A percentile compares a stretch with the other conserved stretches of the same genome.
These are phyloP conservation scores for Gallinago paraguaiae DNA, from an alignment of 2,113 vertebrate species.

Conservation along the genomic window DNA sequence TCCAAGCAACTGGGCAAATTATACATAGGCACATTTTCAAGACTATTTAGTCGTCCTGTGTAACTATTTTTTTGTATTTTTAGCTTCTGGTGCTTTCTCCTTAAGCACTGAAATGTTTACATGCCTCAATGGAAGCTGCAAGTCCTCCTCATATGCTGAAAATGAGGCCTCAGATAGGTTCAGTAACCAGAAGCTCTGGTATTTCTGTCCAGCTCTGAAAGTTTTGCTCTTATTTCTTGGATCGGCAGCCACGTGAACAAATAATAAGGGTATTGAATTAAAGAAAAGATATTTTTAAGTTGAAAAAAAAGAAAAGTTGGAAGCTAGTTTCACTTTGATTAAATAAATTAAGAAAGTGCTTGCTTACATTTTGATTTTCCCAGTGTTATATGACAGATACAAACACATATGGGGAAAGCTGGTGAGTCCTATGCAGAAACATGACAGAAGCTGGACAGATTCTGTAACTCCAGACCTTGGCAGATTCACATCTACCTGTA, in stretches of 20 bases:
- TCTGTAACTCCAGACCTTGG: background rate
- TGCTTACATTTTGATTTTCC: background rate
- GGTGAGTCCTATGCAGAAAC: background rate
- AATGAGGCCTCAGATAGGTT: background rate
- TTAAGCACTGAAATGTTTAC: background rate
- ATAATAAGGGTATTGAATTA: background rate
- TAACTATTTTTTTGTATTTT: background rate
- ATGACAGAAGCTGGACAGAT: background rate
- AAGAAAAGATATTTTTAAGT: background rate
- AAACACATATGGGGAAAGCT: background rate
- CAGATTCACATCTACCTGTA: background rate
- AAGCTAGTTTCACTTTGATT: background rate
- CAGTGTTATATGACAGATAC: background rate
- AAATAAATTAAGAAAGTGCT: background rate
- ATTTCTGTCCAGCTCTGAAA: background rate
- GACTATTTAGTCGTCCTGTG: background rate
- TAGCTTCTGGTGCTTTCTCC: background rate
- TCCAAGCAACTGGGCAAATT: background rate
- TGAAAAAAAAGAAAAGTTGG: background rate
- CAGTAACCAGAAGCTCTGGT: background rate
- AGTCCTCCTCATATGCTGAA: background rate
- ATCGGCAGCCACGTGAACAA: background rate
- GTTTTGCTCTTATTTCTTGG: background rate
- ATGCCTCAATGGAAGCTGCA: background rate
- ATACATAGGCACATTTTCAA: background rate